A percentile compares a stretch with the other conserved stretches of the same genome.
Conservation (phyloP, 2,797 vertebrate species). For the Amblyraja radiata region DNA sequence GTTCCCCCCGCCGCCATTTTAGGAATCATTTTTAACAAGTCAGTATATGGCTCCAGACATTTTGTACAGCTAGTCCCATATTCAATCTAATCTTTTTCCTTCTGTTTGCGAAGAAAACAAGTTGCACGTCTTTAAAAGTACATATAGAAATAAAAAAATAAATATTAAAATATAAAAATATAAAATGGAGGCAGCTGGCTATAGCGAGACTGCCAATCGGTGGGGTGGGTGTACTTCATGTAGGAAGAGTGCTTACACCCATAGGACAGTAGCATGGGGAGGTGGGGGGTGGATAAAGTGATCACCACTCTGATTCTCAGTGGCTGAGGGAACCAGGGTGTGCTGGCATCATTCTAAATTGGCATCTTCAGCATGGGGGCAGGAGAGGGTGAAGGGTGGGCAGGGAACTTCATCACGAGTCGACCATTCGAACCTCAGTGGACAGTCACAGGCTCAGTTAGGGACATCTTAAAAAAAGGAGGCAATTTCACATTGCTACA, state of each 20-base stretch:
- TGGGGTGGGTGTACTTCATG: not conserved
- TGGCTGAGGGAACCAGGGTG: not conserved
- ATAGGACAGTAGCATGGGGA: not conserved
- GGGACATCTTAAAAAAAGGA: no score
- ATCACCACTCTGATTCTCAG: no score
- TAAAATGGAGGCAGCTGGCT: not conserved
- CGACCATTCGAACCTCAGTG: not conserved
- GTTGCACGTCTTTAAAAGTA: not conserved
- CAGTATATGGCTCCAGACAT: not conserved
- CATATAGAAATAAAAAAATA: not conserved
- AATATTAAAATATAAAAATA: slow-evolving; percentile 21
- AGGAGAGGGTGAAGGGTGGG: not conserved
- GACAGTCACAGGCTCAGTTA: not conserved
- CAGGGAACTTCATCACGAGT: not conserved
- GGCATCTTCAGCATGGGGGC: not conserved
- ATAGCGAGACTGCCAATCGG: not conserved
- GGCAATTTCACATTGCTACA: no score
- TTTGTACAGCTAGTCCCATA: not conserved
- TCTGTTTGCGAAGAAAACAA: not conserved
- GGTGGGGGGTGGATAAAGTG: not conserved
- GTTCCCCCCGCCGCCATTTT: not conserved
- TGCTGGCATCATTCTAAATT: no score
- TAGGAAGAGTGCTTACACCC: not conserved
- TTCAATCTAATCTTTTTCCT: not conserved
- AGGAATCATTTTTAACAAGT: not conserved